Evolutionary conservation across 2,888 invertebrate species (phyloP), one percentile per base, ranked within the genome.

Genomic region (Caenorhabditis sp.): DNA sequence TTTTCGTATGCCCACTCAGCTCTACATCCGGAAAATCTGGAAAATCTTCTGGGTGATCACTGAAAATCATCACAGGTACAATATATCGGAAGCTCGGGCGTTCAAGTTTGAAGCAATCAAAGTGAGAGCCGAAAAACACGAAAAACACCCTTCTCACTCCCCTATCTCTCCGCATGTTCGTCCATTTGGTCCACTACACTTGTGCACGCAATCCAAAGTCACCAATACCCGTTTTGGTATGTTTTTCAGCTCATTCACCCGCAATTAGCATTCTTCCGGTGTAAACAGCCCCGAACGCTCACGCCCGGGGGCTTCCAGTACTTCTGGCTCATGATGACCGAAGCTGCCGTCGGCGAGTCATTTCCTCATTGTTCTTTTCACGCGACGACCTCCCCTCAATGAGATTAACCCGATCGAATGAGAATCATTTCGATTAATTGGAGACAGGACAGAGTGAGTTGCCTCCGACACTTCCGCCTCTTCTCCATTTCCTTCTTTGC

Each of bases 401-500:
- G 15, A 30, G 52, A 30, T 32, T n/a, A 13, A 20, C 30, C 20
- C 11, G 5, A 15, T 17, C 15, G n/a, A 41, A 59, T 35, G 37
- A 37, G 15, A 6, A 62, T 41, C 46, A 65, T 65, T 65, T 53
- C 53, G 26, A 35, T 55, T 46, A 45, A 52, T 55, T 65, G 37
- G 45, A 62, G n/a, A n/a, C 46, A 35, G 39, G 32, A n/a, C 41
- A 63, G 9, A 63, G 63, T 63, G 53, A 63, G 63, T 55, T 55
- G 24, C 24, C 22, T 46, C 37, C 24, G 24, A 17, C 32, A 26
- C n/a, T n/a, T 45, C 39, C 15, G n/a, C n/a, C n/a, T 35, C 22
- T 46, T 53, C 24, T 39, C 30, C 32, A 26, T 20, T n/a, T 45
- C 39, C 15, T 27, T 26, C 26, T 50, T 22, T 5, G 11, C 15